phyloP scores from a whole-genome alignment of 2,113 vertebrate genomes.

The Lontra canadensis region DNA sequence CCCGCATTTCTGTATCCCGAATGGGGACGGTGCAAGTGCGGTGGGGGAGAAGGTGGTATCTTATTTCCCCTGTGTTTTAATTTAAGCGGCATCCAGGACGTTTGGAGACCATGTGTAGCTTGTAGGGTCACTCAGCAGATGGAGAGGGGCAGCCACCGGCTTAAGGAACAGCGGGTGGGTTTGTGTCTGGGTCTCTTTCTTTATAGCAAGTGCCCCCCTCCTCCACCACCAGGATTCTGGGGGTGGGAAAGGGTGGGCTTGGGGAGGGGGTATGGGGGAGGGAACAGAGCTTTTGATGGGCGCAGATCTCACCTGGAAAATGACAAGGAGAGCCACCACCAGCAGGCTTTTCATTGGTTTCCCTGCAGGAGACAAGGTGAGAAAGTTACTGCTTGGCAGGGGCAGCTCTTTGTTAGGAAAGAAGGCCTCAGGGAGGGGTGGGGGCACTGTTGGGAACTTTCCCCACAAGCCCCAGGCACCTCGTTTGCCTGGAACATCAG shows the following conservation, averaged over 20 bases:
- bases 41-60: not conserved
- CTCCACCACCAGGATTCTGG: not conserved
- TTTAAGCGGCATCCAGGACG: not conserved
- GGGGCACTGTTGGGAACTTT: not conserved
- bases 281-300: not conserved
- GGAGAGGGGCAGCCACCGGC: not conserved
- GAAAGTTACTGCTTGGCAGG: constrained; percentile 34
- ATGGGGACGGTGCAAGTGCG: not conserved
- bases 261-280: not conserved
- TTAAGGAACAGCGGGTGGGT: not conserved
- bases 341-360: constrained; percentile 66
- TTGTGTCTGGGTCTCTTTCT: not conserved
- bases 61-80: not conserved
- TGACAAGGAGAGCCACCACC: constrained; percentile 63
- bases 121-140: not conserved
- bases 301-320: constrained; percentile 72
- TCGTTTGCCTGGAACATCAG: not conserved
- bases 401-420: not conserved
- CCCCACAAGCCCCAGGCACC: not conserved
- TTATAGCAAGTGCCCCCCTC: not conserved
- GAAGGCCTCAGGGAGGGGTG: not conserved
- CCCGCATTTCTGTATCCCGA: not conserved
- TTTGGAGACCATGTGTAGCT: not conserved
- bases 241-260: not conserved
- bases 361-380: constrained; percentile 59